Evolutionary conservation across 2,113 vertebrate species (phyloP).

Genomic region (Thymallus thymallus): DNA sequence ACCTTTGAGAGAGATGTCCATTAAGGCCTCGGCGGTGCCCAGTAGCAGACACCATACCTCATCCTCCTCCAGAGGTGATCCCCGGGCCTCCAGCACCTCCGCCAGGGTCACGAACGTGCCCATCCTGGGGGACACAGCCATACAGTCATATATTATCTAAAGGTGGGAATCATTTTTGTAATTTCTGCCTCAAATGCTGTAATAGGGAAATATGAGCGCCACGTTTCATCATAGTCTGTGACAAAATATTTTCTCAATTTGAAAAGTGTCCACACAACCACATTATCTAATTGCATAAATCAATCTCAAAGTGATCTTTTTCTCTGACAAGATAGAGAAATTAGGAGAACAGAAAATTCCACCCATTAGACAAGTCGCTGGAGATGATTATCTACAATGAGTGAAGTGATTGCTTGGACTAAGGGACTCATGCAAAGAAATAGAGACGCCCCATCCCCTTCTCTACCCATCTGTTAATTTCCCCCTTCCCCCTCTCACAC

Average conservation of each 20-base stretch:
- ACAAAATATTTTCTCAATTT: too few relatives aligned
- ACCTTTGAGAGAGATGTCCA: conserved; percentile 80
- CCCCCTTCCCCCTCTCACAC: not conserved
- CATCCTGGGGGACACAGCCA: conserved; percentile 63
- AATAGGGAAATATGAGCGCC: not conserved
- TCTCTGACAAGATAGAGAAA: not conserved
- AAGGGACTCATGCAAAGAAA: too few relatives aligned
- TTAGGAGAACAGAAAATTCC: too few relatives aligned
- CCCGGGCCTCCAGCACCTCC: conserved; percentile 81
- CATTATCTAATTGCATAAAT: not conserved
- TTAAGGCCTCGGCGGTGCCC: conserved; percentile 72
- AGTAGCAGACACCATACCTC: conserved; percentile 87
- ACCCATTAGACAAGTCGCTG: too few relatives aligned
- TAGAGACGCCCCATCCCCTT: not conserved
- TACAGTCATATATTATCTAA: not conserved
- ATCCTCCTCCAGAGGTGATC: conserved; percentile 81
- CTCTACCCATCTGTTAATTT: not conserved
- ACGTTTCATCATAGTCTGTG: not conserved
- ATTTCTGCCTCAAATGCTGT: not conserved
- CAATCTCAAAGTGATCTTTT: not conserved
- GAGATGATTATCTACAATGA: too few relatives aligned
- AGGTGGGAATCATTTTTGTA: not conserved
- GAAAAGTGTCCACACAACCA: too few relatives aligned
- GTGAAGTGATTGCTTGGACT: too few relatives aligned
- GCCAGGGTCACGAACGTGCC: conserved; percentile 83